These are phyloP conservation scores for Tetragonisca angustula DNA, from an alignment of 2,888 invertebrate genomes.

Conservation along the genomic window DNA sequence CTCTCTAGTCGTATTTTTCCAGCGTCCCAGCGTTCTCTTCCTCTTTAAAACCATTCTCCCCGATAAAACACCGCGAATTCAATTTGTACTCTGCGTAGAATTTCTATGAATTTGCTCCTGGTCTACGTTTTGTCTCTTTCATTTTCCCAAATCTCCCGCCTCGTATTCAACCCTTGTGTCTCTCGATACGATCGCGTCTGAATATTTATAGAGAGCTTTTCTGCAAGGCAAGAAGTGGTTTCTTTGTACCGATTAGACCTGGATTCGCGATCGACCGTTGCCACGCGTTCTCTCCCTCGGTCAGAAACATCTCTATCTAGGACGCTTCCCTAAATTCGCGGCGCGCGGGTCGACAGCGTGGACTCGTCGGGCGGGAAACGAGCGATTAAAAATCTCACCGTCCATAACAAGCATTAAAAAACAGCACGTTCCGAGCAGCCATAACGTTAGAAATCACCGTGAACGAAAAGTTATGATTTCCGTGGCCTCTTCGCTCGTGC, in stretches of 20 bases:
- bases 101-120: conserved; percentile 27
- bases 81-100: conserved; percentile 81
- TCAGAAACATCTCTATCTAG: conserved; percentile 42
- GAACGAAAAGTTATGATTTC: neutral
- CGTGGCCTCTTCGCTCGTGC: neutral
- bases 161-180: conserved; percentile 15
- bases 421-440: conserved; percentile 1
- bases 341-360: conserved; percentile 24
- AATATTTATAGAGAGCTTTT: conserved; percentile 79
- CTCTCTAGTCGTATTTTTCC: conserved; percentile 4
- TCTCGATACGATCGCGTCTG: conserved; percentile 59
- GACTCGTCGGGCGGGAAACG: conserved; percentile 22
- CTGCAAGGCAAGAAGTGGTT: conserved; percentile 84
- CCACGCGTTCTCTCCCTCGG: conserved; percentile 44
- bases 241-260: conserved; percentile 83
- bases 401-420: conserved; percentile 41
- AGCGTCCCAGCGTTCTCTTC: neutral
- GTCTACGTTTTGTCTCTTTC: neutral
- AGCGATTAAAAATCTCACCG: conserved; percentile 28
- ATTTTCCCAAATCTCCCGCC: conserved; percentile 25
- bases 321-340: conserved; percentile 21
- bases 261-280: conserved; percentile 75
- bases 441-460: neutral
- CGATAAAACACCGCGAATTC: conserved; percentile 64
- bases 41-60: conserved; percentile 42